Percentiles rank a stretch among this genome's conserved stretches.
Conservation (phyloP, 2,888 invertebrate genomes). For the Hetaerina titia region DNA sequence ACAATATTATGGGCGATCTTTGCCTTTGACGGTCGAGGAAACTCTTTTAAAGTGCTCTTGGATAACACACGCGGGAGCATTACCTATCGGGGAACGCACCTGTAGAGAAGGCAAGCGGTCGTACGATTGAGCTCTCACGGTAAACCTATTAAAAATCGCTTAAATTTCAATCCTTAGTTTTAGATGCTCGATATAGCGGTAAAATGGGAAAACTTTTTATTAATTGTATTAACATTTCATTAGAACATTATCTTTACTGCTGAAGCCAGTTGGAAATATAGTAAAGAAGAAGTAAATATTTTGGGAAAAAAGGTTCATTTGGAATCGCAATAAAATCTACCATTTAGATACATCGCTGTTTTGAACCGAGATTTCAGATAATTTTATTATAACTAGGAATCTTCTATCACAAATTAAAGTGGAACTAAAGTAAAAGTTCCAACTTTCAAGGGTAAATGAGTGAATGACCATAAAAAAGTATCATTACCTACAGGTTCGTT, state of each 20-base stretch:
- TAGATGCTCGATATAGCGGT: background rate
- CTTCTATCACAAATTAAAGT: no score
- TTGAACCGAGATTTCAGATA: no score
- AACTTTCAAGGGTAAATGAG: no score
- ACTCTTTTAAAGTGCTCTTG: background rate
- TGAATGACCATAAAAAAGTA: no score
- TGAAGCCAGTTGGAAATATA: no score
- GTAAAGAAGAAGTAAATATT: no score
- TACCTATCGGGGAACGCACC: background rate
- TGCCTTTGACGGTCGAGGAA: background rate
- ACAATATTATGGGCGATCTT: slow-evolving; percentile 12
- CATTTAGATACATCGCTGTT: no score
- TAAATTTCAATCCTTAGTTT: background rate
- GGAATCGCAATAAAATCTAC: no score
- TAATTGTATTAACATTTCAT: background rate
- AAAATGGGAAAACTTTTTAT: background rate
- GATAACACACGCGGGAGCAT: background rate
- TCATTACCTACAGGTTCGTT: no score
- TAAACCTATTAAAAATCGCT: background rate
- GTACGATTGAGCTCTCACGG: background rate
- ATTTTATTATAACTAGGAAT: no score
- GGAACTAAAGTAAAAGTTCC: no score
- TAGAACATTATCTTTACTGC: background rate
- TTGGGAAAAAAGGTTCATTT: no score
- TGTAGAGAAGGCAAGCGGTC: background rate